A percentile compares a stretch with the other conserved stretches of the same genome.
phyloP scores from a whole-genome alignment of 2,888 invertebrate species.

The Sesia bembeciformis region DNA sequence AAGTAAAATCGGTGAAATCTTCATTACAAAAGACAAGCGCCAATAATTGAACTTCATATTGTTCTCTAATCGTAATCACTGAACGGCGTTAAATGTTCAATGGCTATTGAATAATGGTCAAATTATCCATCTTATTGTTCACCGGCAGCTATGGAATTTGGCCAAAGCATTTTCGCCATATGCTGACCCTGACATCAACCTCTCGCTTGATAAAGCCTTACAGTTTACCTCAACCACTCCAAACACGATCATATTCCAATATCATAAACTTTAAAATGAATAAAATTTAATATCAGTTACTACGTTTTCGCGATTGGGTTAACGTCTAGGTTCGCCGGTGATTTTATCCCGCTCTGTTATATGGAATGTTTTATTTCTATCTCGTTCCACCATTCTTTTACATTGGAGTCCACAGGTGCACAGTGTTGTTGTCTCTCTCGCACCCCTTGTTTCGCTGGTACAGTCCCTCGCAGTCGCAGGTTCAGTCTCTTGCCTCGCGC shows the following conservation, averaged over 20 bases:
- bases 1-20: too few species aligned
- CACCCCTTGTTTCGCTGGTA: slow-evolving; percentile 33
- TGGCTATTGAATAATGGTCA: neutral
- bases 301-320: slow-evolving; percentile 13
- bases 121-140: slow-evolving; percentile 20
- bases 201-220: slow-evolving; percentile 17
- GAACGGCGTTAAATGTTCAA: neutral
- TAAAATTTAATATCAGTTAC: slow-evolving; percentile 17
- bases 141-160: slow-evolving; percentile 39
- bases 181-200: slow-evolving; percentile 68
- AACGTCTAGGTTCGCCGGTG: slow-evolving; percentile 20
- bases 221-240: neutral
- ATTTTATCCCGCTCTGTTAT: slow-evolving; percentile 42
- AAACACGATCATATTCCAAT: neutral
- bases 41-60: too few species aligned
- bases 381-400: slow-evolving; percentile 50
- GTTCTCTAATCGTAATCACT: neutral
- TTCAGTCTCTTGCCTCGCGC: slow-evolving; percentile 41
- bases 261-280: slow-evolving; percentile 8
- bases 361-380: slow-evolving; percentile 55
- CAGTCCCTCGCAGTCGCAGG: slow-evolving; percentile 30
- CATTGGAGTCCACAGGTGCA: slow-evolving; percentile 69
- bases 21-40: too few species aligned
- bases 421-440: slow-evolving; percentile 43
- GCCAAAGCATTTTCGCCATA: slow-evolving; percentile 59